Base-by-base conservation (phyloP, 2,113 vertebrate genomes). In the Dermatemys mawii region DNA sequence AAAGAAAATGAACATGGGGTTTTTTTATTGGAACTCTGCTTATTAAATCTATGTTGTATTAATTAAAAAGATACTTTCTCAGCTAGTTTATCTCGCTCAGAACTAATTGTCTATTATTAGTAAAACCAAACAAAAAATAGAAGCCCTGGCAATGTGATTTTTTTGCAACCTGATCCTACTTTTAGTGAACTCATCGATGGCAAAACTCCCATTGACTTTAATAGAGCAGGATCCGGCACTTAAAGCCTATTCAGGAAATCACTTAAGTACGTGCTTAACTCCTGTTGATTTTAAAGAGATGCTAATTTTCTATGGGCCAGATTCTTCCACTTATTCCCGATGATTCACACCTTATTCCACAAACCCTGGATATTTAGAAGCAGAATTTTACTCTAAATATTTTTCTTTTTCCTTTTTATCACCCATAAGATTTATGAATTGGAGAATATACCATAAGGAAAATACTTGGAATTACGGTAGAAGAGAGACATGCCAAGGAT, bases 401-500 rank as follows among this genome's bases (percentile, higher is more conserved):
- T 2, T 53, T 91, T 76, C 89, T 73, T 73, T 8, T 26, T 82
- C 76, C 86, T 89, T 80, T 38, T 46, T 92, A 70, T 57, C 54
- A 27, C n/a, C 55, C 76, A 76, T 85, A n/a, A 50, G 16, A 53
- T 92, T 94, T 87, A 84, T 92, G 55, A 82, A 55, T 13, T 32
- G 50, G 46, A 50, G 78, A 92, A 46, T 5, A 54, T 48, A 91
- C 76, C 6, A 85, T 54, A 87, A 86, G 44, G 27, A 90, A 75
- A 51, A 79, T 87, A 90, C 85, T 53, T 82, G 44, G 63, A 55
- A 70, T 80, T 89, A 32, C 14, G 63, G 38, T 78, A 82, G 32
- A 83, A 92, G 79, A 92, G n/a, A 76, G 78, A 93, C 96, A 95
- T 85, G 44, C 87, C 87, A 92, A 57, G 84, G 78, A 94, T 92